These are phyloP conservation scores for Agrilus planipennis DNA, from an alignment of 1,140 invertebrate genomes.

Conservation along the genomic window DNA sequence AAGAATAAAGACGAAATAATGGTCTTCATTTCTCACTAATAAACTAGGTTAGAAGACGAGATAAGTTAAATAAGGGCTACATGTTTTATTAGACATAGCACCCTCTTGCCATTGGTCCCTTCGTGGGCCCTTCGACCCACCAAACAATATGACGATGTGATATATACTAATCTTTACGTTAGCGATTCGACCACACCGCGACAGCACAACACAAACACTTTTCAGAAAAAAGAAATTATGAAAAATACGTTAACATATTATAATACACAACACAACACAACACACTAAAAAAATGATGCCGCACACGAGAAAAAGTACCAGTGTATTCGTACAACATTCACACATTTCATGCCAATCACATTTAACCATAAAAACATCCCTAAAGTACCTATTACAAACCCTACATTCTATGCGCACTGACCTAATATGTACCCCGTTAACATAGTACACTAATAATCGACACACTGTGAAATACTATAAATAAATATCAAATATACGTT, in stretches of 20 bases:
- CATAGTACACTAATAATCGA: slow-evolving; percentile 27
- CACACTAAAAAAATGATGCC: too few relatives aligned
- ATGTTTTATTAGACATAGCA: slow-evolving; percentile 17
- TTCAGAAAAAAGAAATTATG: too few relatives aligned
- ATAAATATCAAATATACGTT: slow-evolving; percentile 26
- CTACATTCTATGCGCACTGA: slow-evolving; percentile 16
- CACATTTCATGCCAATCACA: too few relatives aligned
- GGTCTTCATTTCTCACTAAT: slow-evolving; percentile 18
- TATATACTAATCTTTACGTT: slow-evolving; percentile 16
- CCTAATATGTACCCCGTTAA: slow-evolving; percentile 16
- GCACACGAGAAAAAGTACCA: too few relatives aligned
- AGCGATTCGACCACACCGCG: slow-evolving; percentile 22
- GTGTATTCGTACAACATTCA: too few relatives aligned
- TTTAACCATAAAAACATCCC: too few relatives aligned
- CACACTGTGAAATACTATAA: slow-evolving; percentile 26
- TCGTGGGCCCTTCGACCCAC: slow-evolving; percentile 8
- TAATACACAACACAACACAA: slow-evolving; percentile 7
- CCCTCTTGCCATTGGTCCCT: slow-evolving; percentile 7
- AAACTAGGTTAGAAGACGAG: slow-evolving; percentile 11
- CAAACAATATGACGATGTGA: slow-evolving; percentile 27
- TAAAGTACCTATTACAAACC: too few relatives aligned
- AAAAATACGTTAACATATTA: slow-evolving; percentile 4
- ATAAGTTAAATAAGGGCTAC: slow-evolving; percentile 15
- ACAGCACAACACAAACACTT: slow-evolving; percentile 8
- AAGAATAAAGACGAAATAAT: slow-evolving; percentile 16